Conservation (phyloP, 2,888 invertebrate species). For the Macrosoma leucophasiata region DNA sequence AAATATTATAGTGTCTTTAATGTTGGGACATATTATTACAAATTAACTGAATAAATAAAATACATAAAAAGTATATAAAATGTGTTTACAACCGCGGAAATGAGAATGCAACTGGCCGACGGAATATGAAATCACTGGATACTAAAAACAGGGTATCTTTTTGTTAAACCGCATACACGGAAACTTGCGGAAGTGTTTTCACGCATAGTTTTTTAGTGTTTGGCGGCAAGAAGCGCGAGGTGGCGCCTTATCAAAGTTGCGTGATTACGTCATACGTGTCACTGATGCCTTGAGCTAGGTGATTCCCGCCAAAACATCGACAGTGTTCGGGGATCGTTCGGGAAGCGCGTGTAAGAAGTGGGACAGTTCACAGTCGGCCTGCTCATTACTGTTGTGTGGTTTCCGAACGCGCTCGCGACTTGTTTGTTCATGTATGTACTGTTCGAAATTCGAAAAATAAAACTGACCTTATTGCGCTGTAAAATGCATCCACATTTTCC, state of each 20-base stretch:
- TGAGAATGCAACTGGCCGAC: no score
- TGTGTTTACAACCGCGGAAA: no score
- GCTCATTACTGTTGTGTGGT: constrained; percentile 25
- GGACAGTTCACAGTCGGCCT: constrained; percentile 26
- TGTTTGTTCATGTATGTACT: constrained; percentile 22
- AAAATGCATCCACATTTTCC: no score
- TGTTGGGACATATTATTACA: no score
- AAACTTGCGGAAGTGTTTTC: constrained; percentile 10
- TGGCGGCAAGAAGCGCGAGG: constrained; percentile 31
- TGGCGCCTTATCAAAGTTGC: constrained; percentile 33
- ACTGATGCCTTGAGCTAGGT: constrained; percentile 29
- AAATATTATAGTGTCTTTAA: no score
- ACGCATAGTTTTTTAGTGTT: constrained; percentile 31
- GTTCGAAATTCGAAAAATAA: constrained; percentile 12
- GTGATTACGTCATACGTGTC: constrained; percentile 36
- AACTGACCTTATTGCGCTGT: no score
- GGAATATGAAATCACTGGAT: no score
- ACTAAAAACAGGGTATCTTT: no score
- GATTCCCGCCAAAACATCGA: constrained; percentile 26
- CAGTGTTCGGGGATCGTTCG: constrained; percentile 11
- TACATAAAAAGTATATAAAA: no score
- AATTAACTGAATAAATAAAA: no score
- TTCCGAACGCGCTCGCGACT: constrained; percentile 21
- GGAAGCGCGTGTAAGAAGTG: constrained; percentile 17
- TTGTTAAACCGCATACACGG: constrained; percentile 16